These are phyloP conservation scores for Xyrauchen texanus DNA, from an alignment of 2,113 vertebrate species.

Conservation along the genomic window DNA sequence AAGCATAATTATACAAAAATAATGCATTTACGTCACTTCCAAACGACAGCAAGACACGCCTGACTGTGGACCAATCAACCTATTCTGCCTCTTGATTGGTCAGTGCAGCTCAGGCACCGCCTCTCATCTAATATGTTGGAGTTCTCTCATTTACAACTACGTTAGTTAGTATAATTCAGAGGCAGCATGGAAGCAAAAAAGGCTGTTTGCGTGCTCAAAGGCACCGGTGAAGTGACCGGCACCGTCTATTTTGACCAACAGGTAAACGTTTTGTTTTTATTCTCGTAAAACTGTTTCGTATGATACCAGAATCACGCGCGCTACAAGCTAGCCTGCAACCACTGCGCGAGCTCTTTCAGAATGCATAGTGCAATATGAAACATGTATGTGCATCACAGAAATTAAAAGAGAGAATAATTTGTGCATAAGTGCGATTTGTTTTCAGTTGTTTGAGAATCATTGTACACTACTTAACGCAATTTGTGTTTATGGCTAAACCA, in stretches of 20 bases:
- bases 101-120: neutral
- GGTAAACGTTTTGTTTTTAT: constrained; percentile 58
- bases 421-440: neutral
- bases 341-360: neutral
- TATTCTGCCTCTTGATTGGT: neutral
- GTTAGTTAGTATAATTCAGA: neutral
- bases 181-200: constrained; percentile 64
- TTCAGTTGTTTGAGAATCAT: neutral
- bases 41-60: neutral
- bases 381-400: neutral
- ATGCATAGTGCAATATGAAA: neutral
- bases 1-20: too few species aligned
- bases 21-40: neutral
- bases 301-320: neutral
- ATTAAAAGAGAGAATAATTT: neutral
- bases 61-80: constrained; percentile 30
- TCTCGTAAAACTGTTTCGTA: neutral
- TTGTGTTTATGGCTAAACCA: neutral
- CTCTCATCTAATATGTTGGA: neutral
- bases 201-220: constrained; percentile 77
- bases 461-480: neutral
- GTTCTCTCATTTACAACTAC: neutral
- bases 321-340: neutral
- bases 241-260: constrained; percentile 72
- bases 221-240: constrained; percentile 66